phyloP scores from a whole-genome alignment of 2,113 vertebrate species.

The Mustelus asterias region DNA sequence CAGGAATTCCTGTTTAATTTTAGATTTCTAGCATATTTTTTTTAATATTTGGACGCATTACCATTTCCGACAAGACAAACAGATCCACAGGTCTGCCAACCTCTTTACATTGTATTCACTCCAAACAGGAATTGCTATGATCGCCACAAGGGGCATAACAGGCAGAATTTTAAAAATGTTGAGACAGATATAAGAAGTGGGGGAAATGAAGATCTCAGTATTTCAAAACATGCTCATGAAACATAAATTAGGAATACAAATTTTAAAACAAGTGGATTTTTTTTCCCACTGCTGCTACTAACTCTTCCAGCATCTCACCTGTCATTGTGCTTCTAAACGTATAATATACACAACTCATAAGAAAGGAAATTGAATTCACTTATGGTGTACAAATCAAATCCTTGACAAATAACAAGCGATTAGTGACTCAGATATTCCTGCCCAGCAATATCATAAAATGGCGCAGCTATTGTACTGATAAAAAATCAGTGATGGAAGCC shows the following conservation, averaged over 20 bases:
- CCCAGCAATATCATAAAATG: not conserved
- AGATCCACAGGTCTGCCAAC: too few relatives aligned
- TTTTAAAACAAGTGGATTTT: not conserved
- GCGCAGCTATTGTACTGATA: not conserved
- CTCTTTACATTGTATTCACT: not conserved
- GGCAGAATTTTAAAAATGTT: not conserved
- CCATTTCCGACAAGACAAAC: not conserved
- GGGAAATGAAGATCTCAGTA: not conserved
- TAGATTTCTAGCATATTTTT: not conserved
- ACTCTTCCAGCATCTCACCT: not conserved
- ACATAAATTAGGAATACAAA: not conserved
- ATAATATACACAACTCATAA: not conserved
- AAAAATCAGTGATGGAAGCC: not conserved
- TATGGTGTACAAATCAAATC: not conserved
- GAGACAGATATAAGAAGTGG: not conserved
- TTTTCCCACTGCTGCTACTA: not conserved
- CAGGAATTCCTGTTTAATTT: not conserved
- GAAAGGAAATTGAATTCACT: not conserved
- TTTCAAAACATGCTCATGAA: not conserved
- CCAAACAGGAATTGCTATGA: not conserved
- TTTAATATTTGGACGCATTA: not conserved
- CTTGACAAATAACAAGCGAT: not conserved
- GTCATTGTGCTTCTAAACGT: not conserved
- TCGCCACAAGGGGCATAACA: not conserved
- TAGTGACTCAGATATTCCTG: not conserved